Conservation (phyloP, 1,140 invertebrate genomes). For the Tigriopus japonicus region DNA sequence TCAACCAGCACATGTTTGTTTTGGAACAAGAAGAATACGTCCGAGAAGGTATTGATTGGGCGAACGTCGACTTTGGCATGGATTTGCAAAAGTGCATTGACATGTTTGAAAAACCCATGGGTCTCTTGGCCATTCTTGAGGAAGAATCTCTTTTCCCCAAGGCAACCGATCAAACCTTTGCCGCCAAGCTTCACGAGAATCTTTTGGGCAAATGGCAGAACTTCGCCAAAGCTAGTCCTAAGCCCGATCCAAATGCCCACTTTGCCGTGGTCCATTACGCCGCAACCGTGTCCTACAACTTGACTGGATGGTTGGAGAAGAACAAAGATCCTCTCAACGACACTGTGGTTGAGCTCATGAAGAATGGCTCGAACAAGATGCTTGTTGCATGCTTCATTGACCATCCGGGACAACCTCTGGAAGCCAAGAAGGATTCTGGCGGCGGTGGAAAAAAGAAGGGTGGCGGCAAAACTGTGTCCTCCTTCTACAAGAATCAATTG, state of each 20-base stretch:
- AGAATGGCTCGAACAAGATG: conserved; percentile 27
- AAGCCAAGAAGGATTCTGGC: conserved; percentile 31
- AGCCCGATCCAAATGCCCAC: conserved; percentile 58
- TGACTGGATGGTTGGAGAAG: conserved; percentile 19
- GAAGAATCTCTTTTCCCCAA: conserved; percentile 88
- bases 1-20: conserved; percentile 96
- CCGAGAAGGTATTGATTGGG: conserved; percentile 92
- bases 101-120: conserved; percentile 97
- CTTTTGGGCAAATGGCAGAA: conserved; percentile 23
- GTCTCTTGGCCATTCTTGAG: conserved; percentile 39
- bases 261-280: conserved; percentile 97
- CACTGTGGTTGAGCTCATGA: conserved; percentile 32
- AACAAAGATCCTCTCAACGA: conserved; percentile 36
- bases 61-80: conserved; percentile 99
- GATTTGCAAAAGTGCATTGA: conserved; percentile 95
- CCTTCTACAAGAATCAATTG: conserved; percentile 48
- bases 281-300: conserved; percentile 50
- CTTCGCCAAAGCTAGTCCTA: conserved; percentile 34
- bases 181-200: conserved; percentile 37
- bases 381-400: conserved; percentile 24
- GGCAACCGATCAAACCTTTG: conserved; percentile 56
- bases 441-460: conserved; percentile 53
- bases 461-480: conserved; percentile 86
- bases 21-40: conserved; percentile 97
- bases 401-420: conserved; percentile 29